Base-by-base conservation (phyloP, 64 coral and sea anemone genomes). In the Stylophora pistillata region DNA sequence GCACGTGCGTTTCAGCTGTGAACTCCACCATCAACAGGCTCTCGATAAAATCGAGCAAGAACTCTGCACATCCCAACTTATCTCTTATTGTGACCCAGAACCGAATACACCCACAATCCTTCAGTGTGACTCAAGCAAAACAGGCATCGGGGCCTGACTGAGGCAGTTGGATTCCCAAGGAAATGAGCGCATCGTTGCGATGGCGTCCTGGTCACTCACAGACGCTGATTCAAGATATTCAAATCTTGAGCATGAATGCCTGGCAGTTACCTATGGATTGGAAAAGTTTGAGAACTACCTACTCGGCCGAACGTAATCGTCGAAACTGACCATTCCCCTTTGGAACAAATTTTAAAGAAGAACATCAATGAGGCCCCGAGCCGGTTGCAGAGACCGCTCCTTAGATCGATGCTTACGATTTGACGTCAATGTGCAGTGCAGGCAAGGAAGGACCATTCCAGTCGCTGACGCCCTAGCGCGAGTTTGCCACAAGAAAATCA, bases 331-430 rank as follows among this genome's bases (percentile, higher is more conserved):
- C 76, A 93, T 75, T 87, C 91, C n/a, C 57, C 89, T 2, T 60
- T 91, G 30, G 89, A 91, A 33, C 80, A 76, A 41, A 91, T 85
- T 55, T 92, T 93, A 55, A 93, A 93, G 68, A 80, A 93, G 47
- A 81, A 60, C 30, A 66, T 89, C 11, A 30, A 12, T 18, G 34
- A 80, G 21, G 87, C 87, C 0, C 87, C 87, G 2, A 23, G 33
- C 53, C 53, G 88, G 20, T 26, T 89, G 16, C 76, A 79, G 34
- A 47, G 76, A 31, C 59, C 81, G 53, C 47, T 89, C 11, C 70
- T 81, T 5, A 80, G 88, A 86, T 68, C 28, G 2, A 33, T 64
- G n/a, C n/a, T n/a, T n/a, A n/a, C 15, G 65, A 86, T 86, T 68
- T 62, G 59, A 89, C 27, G 77, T 55, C 33, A 14, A 90, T 12